These are phyloP conservation scores for Reticulitermes lucifugus DNA, from an alignment of 2,888 invertebrate genomes.

Conservation along the genomic window DNA sequence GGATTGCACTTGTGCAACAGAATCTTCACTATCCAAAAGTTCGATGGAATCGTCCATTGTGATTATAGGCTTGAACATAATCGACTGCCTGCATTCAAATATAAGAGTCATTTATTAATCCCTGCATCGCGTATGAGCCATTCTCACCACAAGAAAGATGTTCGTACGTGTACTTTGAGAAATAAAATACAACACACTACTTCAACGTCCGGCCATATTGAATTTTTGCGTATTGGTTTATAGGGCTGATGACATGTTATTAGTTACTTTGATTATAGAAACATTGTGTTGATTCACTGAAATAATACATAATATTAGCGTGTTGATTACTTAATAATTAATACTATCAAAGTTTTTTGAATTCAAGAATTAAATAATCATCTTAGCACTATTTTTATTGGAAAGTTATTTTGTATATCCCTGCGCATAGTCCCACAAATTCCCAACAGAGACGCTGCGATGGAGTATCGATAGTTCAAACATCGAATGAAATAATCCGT, in stretches of 20 bases:
- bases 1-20: conserved; percentile 52
- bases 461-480: background rate
- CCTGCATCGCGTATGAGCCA: background rate
- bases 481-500: too few species aligned
- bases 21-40: conserved; percentile 51
- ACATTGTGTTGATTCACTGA: background rate
- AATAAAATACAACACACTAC: conserved; percentile 22
- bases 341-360: background rate
- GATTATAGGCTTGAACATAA: background rate
- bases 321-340: background rate
- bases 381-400: background rate
- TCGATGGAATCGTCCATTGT: conserved; percentile 52
- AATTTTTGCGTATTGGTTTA: conserved; percentile 44
- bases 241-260: background rate
- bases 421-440: background rate
- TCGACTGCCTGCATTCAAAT: background rate
- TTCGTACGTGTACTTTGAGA: conserved; percentile 11
- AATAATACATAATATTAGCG: background rate
- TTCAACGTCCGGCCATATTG: conserved; percentile 49
- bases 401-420: background rate
- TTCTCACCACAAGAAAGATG: conserved; percentile 17
- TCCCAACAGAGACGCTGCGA: background rate
- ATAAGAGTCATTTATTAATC: conserved; percentile 13
- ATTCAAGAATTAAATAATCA: background rate
- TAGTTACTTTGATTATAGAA: background rate